Evolutionary conservation across 2,797 vertebrate species (phyloP).

Genomic region (Chaetophractus vellerosus): DNA sequence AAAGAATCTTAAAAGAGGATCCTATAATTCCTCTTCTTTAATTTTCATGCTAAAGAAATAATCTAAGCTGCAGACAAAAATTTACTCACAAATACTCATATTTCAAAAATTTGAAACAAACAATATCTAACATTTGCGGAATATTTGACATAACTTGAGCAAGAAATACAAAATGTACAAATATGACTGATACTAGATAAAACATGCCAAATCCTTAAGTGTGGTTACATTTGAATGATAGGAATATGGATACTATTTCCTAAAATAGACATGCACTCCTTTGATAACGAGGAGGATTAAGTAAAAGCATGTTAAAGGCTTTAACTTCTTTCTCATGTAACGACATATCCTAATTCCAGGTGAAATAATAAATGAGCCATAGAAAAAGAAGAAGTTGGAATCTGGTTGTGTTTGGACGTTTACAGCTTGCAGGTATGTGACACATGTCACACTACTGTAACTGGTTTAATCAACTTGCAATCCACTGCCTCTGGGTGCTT

Average conservation of each 20-base stretch:
- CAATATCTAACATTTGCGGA: conserved; percentile 18
- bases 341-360: background rate
- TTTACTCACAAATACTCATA: background rate
- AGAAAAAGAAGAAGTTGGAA: background rate
- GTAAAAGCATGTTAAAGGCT: background rate
- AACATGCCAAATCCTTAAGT: background rate
- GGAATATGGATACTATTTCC: background rate
- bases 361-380: background rate
- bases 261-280: background rate
- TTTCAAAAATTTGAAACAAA: conserved; percentile 31
- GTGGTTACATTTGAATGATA: background rate
- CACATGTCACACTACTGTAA: background rate
- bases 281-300: background rate
- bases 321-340: background rate
- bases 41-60: conserved; percentile 42
- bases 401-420: background rate
- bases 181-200: background rate
- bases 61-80: background rate
- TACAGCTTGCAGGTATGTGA: background rate
- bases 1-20: background rate
- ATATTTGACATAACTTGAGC: background rate
- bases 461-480: conserved; percentile 24
- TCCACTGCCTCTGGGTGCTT: background rate
- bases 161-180: conserved; percentile 7
- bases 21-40: background rate